A percentile compares a stretch with the other conserved stretches of the same genome.
Conservation (phyloP, 2,888 invertebrate genomes). For the Girardia tigrina region DNA sequence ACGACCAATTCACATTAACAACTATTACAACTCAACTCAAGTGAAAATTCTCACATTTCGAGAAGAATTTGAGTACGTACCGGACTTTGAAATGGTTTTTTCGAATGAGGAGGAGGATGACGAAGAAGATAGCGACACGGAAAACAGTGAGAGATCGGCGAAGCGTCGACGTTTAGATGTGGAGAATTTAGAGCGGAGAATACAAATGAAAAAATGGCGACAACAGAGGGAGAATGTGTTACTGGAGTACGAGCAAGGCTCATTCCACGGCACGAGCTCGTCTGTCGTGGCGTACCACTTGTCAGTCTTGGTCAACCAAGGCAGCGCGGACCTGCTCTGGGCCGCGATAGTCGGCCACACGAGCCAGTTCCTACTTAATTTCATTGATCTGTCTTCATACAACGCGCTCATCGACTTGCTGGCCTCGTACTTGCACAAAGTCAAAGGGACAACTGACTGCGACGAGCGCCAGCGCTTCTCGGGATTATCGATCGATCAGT, state of each 20-base stretch:
- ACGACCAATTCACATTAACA: slow-evolving; percentile 78
- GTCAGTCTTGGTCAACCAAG: neutral
- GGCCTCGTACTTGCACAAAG: slow-evolving; percentile 61
- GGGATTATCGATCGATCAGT: slow-evolving; percentile 55
- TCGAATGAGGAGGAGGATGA: slow-evolving; percentile 56
- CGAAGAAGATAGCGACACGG: neutral
- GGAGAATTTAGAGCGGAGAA: neutral
- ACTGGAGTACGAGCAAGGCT: no score
- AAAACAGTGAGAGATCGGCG: neutral
- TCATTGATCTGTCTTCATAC: slow-evolving; percentile 62
- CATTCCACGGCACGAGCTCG: neutral
- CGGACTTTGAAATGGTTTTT: slow-evolving; percentile 73
- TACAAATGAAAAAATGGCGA: neutral
- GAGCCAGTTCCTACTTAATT: slow-evolving; percentile 61
- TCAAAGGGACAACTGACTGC: slow-evolving; percentile 52
- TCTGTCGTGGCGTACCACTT: neutral
- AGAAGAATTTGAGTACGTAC: slow-evolving; percentile 63
- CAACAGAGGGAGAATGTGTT: neutral
- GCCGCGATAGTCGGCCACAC: slow-evolving; percentile 70
- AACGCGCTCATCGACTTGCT: slow-evolving; percentile 55
- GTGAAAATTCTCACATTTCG: slow-evolving; percentile 48
- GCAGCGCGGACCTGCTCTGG: neutral
- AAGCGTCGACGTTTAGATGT: neutral
- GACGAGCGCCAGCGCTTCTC: slow-evolving; percentile 53
- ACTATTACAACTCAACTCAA: slow-evolving; percentile 60